Base-by-base conservation (phyloP, 2,113 vertebrate species). In the Pardalotus punctatus region DNA sequence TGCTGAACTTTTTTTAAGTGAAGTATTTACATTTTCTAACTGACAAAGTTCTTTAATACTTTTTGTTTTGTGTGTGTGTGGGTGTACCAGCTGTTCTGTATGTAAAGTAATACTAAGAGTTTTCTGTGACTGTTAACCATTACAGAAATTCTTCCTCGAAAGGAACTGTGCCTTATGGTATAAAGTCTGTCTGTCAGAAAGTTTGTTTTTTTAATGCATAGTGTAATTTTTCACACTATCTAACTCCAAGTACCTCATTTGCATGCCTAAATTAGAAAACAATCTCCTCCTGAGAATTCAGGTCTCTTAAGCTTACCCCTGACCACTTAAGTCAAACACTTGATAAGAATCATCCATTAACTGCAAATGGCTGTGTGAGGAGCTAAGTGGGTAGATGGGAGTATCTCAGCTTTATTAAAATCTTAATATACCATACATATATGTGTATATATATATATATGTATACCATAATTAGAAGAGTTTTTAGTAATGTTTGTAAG, bases 11-110 rank as follows among this genome's bases (percentile, higher is more conserved):
- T 81, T 97, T 97, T 83, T 83, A 94, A 90, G 48, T 82, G 27
- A 58, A 71, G n/a, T 93, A 94, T 89, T 93, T 97, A 94, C 69
- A 90, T 96, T 97, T 97, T 91, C 56, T 93, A 64, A 92, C 90
- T 93, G 90, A 86, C 86, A 88, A 94, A 94, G 71, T 54, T 85
- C 67, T 95, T 96, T 40, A 96, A 86, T 95, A 72, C 47, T n/a
- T 45, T 90, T 70, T 86, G 43, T 8, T 45, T 29, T 43, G 17
- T 45, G 19, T 45, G 12, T 51, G 6, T 42, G 22, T 66, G 54
- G 54, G 90, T 60, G 71, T 90, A 90, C 76, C 94, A 96, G 85
- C 81, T 97, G 87, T 90, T 96, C 81, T 94, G 48, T 91, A 85
- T 88, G 94, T 93, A 87, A 95, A 94, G 58, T 80, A 76, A 73